Evolutionary conservation across 1,140 invertebrate species (phyloP), one percentile per base, ranked within the genome.

Genomic region (Drosophila orosa): DNA sequence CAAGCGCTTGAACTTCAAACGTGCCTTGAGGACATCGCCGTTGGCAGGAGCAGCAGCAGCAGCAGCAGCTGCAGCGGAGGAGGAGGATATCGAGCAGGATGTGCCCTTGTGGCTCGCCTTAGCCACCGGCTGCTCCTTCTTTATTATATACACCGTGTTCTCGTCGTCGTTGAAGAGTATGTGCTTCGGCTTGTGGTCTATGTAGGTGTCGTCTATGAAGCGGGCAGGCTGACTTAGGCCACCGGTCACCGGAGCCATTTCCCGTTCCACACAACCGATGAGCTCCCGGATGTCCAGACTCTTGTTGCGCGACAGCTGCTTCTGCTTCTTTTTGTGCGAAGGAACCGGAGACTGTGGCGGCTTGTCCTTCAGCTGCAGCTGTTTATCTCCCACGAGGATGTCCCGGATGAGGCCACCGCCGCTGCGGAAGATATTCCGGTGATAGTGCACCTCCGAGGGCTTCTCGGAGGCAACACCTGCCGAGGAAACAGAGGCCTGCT

Each of bases 121-220:
- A 22, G 81, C 61, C 42, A 91, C 87, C 0, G 85, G 90, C 47
- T 85, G 76, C 59, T 92, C 91, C 60, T 92, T 91, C 47, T 91
- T 87, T 8, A 92, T 92, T 10, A 92, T 72, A 27, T 92, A 92
- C 12, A 92, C 83, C 0, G 79, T 89, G 8, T 92, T 92, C 58
- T 92, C 91, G 8, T 92, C 83, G 27, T 92, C 91, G 33, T 92
- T 92, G 65, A 92, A 92, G 7, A 92, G 67, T 48, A 92, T 92
- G 27, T 92, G 91, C 47, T 90, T 89, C 7, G 87, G 81, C 22
- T 89, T 90, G 56, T 77, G 90, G 15, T 92, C 91, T 40, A 92
- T 79, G 44, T 89, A 92, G 8, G 91, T 92, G 71, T 92, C 91
- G 45, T 92, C 91, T 8, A 92, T 74, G 44, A 92, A 92, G 15